A percentile compares a stretch with the other conserved stretches of the same genome.
Evolutionary conservation across 2,113 vertebrate genomes (phyloP).

Genomic region (Pardalotus punctatus): DNA sequence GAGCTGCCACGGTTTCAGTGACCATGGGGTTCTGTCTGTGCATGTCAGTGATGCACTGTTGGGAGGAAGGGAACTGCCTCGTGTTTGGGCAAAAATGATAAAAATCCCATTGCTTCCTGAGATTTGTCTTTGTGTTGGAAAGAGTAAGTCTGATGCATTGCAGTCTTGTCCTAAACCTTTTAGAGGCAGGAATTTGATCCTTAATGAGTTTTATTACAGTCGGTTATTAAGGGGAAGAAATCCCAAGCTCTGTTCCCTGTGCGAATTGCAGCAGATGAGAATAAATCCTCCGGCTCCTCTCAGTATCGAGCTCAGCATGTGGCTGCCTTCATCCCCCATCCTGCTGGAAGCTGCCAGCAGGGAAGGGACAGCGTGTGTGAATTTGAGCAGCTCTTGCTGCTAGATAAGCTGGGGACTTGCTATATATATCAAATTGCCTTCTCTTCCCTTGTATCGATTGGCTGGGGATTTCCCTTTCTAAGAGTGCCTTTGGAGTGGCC

Average conservation of each 20-base stretch:
- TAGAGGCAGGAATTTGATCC: background rate
- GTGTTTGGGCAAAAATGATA: background rate
- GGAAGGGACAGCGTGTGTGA: background rate
- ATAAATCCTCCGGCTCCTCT: background rate
- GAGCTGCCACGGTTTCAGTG: fast-evolving
- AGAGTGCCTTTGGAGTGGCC: background rate
- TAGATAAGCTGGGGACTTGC: background rate
- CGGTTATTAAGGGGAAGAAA: background rate
- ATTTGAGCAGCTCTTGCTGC: background rate
- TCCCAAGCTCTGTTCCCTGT: background rate
- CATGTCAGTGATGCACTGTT: fast-evolving
- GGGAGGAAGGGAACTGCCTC: background rate
- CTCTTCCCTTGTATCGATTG: background rate
- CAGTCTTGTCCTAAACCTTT: background rate
- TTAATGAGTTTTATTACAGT: background rate
- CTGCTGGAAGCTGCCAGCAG: background rate
- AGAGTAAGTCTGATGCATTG: background rate
- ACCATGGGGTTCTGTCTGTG: fast-evolving
- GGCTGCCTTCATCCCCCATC: fast-evolving
- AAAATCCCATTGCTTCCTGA: background rate
- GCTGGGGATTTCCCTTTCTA: constrained; percentile 29
- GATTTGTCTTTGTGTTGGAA: background rate
- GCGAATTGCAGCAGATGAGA: background rate
- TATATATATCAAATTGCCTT: background rate
- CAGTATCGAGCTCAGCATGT: fast-evolving